Evolutionary conservation across 2,888 invertebrate genomes (phyloP), one percentile per base, ranked within the genome.

Genomic region (Pollenia labialis): DNA sequence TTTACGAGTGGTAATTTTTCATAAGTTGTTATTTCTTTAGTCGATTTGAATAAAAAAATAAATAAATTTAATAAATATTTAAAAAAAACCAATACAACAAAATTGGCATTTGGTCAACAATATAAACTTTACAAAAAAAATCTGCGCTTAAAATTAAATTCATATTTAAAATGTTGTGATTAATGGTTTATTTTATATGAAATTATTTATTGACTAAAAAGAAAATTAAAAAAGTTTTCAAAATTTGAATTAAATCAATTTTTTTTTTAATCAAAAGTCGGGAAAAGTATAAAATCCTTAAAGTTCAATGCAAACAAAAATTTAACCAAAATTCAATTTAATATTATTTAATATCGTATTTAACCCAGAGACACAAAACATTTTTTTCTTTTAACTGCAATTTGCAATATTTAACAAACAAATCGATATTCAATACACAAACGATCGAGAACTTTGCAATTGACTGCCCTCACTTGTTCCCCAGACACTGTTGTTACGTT

Each of bases 1-100:
- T 85, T 81, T 54, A 58, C 81, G 54, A 66, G 42, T 84, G 66
- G 87, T 81, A 84, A 87, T 87, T 84, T 87, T 87, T 84, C 81
- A 84, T 81, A 71, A 72, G 66, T 48, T 77, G 42, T 60, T 56
- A 46, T 40, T 74, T 64, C 12, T 62, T 52, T 64, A 10, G 7
- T 14, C 11, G 8, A 18, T 68, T 54, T 10, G 32, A 32, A 32
- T 16, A 72, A 23, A 10, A 52, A 46, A 32, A 64, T 54, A 81
- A 64, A 58, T 54, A 44, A 2, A 48, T 12, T 32, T 0, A 62
- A 52, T 10, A 46, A 71, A 64, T 42, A 50, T 11, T 48, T 46
- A n/a, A 42, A 8, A 68, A 60, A 18, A 62, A 66, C 44, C n/a
- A 58, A 69, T 44, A 71, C 68, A 81, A 46, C 16, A 62, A 81